These are phyloP conservation scores for Sturmia bella DNA, from an alignment of 2,888 invertebrate genomes.

Conservation along the genomic window DNA sequence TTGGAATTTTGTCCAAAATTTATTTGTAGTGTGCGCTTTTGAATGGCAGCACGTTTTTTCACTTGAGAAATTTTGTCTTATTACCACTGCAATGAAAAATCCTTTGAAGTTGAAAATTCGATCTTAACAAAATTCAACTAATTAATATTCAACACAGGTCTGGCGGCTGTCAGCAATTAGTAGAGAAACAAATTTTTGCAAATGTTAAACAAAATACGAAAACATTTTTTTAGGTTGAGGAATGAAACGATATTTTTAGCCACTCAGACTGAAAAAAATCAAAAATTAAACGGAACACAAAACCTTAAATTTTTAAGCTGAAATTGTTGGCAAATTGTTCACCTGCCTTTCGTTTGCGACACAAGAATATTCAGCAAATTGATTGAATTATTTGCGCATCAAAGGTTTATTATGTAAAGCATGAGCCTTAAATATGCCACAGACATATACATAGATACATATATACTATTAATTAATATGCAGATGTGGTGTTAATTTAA, in stretches of 20 bases:
- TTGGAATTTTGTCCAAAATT: not conserved
- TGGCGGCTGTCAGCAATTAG: constrained; percentile 68
- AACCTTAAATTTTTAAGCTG: not conserved
- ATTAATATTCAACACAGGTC: constrained; percentile 66
- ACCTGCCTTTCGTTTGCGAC: not conserved
- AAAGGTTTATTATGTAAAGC: too few species aligned
- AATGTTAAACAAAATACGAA: constrained; percentile 31
- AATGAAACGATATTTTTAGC: not conserved
- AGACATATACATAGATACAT: not conserved
- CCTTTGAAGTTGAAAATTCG: constrained; percentile 39
- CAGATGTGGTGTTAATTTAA: constrained; percentile 53
- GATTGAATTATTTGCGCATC: constrained; percentile 26
- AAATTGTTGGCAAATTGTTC: constrained; percentile 4
- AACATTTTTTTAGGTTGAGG: not conserved
- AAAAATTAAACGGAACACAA: not conserved
- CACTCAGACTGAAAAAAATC: not conserved
- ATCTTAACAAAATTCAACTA: constrained; percentile 20
- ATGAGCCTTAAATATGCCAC: not conserved
- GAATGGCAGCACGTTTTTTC: constrained; percentile 24
- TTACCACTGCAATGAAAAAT: constrained; percentile 23
- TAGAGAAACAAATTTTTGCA: constrained; percentile 61
- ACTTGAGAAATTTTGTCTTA: constrained; percentile 30
- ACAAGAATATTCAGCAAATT: constrained; percentile 31
- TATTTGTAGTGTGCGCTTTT: too few species aligned
- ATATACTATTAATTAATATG: constrained; percentile 16